Conservation (phyloP, 1,140 invertebrate species). For the Eupristina koningsbergeri region DNA sequence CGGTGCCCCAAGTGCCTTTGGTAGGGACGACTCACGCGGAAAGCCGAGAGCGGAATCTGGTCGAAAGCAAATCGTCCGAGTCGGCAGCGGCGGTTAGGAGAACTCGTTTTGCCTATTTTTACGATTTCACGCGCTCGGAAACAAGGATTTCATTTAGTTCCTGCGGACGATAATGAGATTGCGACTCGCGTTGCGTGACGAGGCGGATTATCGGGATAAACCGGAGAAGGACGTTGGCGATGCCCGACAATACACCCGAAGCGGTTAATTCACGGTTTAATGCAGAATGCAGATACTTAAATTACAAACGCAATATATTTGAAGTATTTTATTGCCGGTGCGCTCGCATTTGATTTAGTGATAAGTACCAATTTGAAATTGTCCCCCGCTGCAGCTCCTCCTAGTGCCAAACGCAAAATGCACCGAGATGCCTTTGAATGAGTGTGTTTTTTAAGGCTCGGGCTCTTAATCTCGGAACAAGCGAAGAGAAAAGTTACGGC, state of each 20-base stretch:
- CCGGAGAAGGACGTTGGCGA: background rate
- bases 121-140: too few species aligned
- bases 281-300: background rate
- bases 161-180: background rate
- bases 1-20: background rate
- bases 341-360: background rate
- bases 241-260: background rate
- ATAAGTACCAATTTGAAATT: background rate
- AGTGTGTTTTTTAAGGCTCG: background rate
- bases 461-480: conserved; percentile 1
- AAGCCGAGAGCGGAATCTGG: too few species aligned
- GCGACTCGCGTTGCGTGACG: background rate
- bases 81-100: too few species aligned
- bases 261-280: too few species aligned
- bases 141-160: background rate
- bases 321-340: background rate
- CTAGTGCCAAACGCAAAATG: background rate
- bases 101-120: too few species aligned
- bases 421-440: too few species aligned
- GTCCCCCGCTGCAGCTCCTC: background rate
- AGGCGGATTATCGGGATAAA: background rate
- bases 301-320: background rate
- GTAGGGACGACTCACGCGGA: too few species aligned
- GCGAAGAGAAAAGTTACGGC: background rate
- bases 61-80: too few species aligned